phyloP scores from a whole-genome alignment of 1,140 invertebrate genomes.

The Drosophila elegans region DNA sequence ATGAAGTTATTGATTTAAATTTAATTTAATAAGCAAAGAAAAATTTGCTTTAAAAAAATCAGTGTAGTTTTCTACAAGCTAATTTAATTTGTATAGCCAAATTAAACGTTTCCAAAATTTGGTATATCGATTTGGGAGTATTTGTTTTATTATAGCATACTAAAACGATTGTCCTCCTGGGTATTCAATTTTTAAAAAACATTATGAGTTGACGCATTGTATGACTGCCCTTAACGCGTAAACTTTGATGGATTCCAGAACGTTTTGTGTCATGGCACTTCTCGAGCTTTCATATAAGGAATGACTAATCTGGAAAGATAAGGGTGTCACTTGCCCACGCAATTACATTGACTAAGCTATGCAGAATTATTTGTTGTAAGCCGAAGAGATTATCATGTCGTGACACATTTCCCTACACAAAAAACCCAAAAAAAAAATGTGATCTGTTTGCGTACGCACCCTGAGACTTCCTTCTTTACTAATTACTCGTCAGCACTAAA shows the following conservation, averaged over 20 bases:
- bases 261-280: conserved; percentile 1
- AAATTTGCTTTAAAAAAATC: too few relatives aligned
- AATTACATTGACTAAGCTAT: conserved; percentile 17
- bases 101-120: too few relatives aligned
- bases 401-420: conserved; percentile 14
- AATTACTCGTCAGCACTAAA: conserved; percentile 49
- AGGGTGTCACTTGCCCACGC: background rate
- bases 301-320: conserved; percentile 27
- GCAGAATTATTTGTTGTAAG: conserved; percentile 13
- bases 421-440: conserved; percentile 23
- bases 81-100: too few relatives aligned
- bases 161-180: too few relatives aligned
- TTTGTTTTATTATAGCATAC: too few relatives aligned
- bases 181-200: background rate
- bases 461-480: conserved; percentile 37
- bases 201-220: background rate
- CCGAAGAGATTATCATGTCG: background rate
- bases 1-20: too few relatives aligned
- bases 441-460: conserved; percentile 18
- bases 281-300: background rate
- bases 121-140: too few relatives aligned
- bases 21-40: too few relatives aligned
- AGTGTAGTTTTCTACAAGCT: too few relatives aligned
- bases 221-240: background rate
- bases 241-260: conserved; percentile 4